Evolutionary conservation across 2,797 vertebrate genomes (phyloP).

Genomic region (Sebastes trivittatus): DNA sequence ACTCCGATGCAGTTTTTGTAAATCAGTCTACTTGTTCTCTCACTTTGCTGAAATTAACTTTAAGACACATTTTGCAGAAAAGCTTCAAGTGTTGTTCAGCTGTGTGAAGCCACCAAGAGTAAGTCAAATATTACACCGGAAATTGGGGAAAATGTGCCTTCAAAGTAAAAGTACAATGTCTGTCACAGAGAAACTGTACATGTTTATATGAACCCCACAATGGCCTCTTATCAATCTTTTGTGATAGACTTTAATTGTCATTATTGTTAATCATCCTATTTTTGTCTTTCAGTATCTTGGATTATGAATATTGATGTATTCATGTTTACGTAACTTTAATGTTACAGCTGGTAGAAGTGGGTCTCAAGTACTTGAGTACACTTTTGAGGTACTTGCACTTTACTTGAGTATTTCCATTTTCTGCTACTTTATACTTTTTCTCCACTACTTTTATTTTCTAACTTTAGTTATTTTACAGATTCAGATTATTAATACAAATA

Average conservation of each 20-base stretch:
- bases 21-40: neutral
- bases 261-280: neutral
- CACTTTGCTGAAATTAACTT: neutral
- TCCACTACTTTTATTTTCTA: too few species aligned
- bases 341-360: too few species aligned
- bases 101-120: neutral
- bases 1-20: neutral
- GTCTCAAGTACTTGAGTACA: too few species aligned
- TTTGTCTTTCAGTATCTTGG: too few species aligned
- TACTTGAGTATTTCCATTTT: neutral
- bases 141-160: accelerated
- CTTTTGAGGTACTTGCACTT: neutral
- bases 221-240: neutral
- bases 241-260: neutral
- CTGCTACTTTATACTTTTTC: too few species aligned
- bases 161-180: conserved; percentile 3
- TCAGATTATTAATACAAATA: too few species aligned
- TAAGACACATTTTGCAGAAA: neutral
- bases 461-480: too few species aligned
- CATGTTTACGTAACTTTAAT: too few species aligned
- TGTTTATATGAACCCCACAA: neutral
- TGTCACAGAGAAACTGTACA: neutral
- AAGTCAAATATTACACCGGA: neutral
- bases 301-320: neutral
- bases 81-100: neutral